phyloP scores from a whole-genome alignment of 2,888 invertebrate genomes.

The Agrotis puta region DNA sequence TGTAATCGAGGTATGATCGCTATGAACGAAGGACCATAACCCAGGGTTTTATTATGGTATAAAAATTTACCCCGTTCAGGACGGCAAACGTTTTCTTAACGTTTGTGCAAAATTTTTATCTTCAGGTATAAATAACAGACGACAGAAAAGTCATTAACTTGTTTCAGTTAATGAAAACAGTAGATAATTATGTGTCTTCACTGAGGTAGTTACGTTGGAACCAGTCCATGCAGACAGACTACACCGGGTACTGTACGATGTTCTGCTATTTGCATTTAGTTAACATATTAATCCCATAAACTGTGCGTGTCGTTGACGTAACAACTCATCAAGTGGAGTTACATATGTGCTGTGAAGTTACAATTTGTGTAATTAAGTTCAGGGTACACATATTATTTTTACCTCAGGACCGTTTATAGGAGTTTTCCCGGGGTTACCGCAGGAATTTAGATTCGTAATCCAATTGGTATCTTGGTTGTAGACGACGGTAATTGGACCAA shows the following conservation, averaged over 20 bases:
- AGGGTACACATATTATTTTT: slow-evolving; percentile 38
- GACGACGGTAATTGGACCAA: slow-evolving; percentile 79
- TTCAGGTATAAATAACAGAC: background rate
- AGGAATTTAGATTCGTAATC: slow-evolving; percentile 78
- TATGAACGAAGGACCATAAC: slow-evolving; percentile 44
- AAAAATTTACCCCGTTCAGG: slow-evolving; percentile 27
- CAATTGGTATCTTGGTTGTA: slow-evolving; percentile 78
- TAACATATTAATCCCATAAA: slow-evolving; percentile 85
- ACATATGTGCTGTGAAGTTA: slow-evolving; percentile 56
- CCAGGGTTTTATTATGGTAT: slow-evolving; percentile 42
- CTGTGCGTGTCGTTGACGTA: slow-evolving; percentile 76
- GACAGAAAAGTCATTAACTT: slow-evolving; percentile 16
- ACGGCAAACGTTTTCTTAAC: slow-evolving; percentile 10
- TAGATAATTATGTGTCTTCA: slow-evolving; percentile 30
- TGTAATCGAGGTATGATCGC: slow-evolving; percentile 38
- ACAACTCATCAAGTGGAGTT: slow-evolving; percentile 70
- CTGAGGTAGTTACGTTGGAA: slow-evolving; percentile 15
- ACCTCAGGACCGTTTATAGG: slow-evolving; percentile 48
- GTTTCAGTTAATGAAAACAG: slow-evolving; percentile 16
- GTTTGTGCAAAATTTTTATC: background rate
- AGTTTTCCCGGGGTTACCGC: slow-evolving; percentile 64
- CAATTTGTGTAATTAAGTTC: slow-evolving; percentile 61
- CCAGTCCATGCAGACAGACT: slow-evolving; percentile 27
- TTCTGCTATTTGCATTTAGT: slow-evolving; percentile 83
- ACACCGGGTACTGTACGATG: slow-evolving; percentile 35